Base-by-base conservation (phyloP, 2,888 invertebrate genomes). In the Bunonema sp. region DNA sequence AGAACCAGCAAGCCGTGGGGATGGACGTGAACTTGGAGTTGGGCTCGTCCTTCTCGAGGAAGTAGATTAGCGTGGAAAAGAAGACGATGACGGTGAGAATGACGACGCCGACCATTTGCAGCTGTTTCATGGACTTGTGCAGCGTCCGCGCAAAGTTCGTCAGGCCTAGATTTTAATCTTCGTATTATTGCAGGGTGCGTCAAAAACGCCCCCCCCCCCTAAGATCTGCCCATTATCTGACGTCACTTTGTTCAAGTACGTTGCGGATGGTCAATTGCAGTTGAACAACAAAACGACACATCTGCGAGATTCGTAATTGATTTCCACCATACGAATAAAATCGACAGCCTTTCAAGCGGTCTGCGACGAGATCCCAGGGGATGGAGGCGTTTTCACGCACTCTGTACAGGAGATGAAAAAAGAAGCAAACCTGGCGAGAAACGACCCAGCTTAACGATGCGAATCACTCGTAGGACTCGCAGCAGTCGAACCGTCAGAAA, bases 1-100 rank as follows among this genome's bases (percentile, higher is more conserved):
- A 58, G 60, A 61, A 64, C 63, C 66, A 66, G 48, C 62, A 66
- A 0, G 66, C 61, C 1, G 62, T 64, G 1, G 66, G 66, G 16
- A 66, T 66, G 8, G 59, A 59, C 4, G 56, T 62, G 51, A 66
- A 66, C 35, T 57, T 58, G 20, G 64, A 64, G 37, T 56, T 48
- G 1, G 60, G 61, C 34, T 62, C 63, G 44, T 66, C 66, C 34
- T 52, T 52, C 35, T 66, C 66, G 37, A 66, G 49, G 53, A 66
- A 66, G 42, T 66, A 65, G 45, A 60, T 54, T 16, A 67, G 44
- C 2, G 66, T 66, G 19, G 66, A 66, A 54, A 66, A 66, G 60
- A 66, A 67, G 39, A 66, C 55, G 31, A 66, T 57, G 30, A 57
- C 54, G 24, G 24, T 24, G 23, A 7, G 28, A 28, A 28, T 12